Evolutionary conservation across 2,888 invertebrate species (phyloP), one percentile per base, ranked within the genome.

Genomic region (Trissolcus brochymenae): DNA sequence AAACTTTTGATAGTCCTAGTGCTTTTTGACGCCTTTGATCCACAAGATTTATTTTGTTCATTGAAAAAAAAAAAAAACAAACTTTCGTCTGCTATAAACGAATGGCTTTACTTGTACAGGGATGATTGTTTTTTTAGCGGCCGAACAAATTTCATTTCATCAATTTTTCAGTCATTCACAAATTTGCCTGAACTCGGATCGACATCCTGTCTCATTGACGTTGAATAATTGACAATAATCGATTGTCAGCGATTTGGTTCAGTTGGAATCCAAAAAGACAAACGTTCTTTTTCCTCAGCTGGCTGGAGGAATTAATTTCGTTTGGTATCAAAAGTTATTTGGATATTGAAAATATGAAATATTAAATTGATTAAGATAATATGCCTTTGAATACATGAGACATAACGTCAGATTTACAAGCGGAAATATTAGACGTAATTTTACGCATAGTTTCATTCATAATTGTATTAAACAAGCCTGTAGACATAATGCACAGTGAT

Each of bases 231-330:
- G 51, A 57, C 25, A 49, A 21, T 57, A 41, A 66, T 57, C 16
- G 57, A 66, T 50, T 41, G 41, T 57, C 25, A 50, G 13, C 50
- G 11, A 66, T 57, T 57, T 51, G 57, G 50, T 66, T 57, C 16
- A 16, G 17, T 29, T 57, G 41, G 11, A n/a, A 35, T 35, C 6
- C 1, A 35, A 35, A 35, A 35, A 11, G 9, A 35, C 1, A 9
- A 9, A 9, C 9, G 35, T 11, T 35, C 35, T 35, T 11, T 9
- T 35, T 35, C 1, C 1, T 1, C 1, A 9, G 35, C 1, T 1
- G 9, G 35, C 9, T 1, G n/a, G n/a, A n/a, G n/a, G n/a, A n/a
- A n/a, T n/a, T n/a, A n/a, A n/a, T n/a, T n/a, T n/a, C n/a, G n/a
- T n/a, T n/a, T n/a, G n/a, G n/a, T n/a, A n/a, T n/a, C n/a, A n/a